Percentiles rank a stretch among this genome's conserved stretches.
phyloP scores from a whole-genome alignment of 2,888 invertebrate genomes.

The Papilio demoleus region DNA sequence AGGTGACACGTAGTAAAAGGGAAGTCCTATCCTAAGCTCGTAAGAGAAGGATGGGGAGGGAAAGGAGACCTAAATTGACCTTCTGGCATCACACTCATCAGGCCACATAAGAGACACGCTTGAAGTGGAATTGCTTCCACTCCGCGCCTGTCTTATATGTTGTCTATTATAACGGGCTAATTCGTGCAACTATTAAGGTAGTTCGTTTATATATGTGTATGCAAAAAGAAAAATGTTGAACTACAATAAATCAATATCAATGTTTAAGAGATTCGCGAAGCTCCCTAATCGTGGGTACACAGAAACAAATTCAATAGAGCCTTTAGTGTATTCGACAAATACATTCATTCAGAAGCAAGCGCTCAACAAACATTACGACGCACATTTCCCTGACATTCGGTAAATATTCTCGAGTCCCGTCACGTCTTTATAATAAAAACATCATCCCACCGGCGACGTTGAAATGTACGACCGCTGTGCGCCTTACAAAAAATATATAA shows the following conservation, averaged over 20 bases:
- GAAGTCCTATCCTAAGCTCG: too few species aligned
- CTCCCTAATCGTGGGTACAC: constrained; percentile 23
- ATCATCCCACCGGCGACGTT: constrained; percentile 58
- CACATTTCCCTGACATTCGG: constrained; percentile 65
- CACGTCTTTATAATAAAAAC: constrained; percentile 80
- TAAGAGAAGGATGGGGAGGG: too few species aligned
- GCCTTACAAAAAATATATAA: constrained; percentile 53
- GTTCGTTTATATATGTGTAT: too few species aligned
- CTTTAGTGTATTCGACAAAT: constrained; percentile 52
- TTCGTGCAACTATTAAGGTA: too few species aligned
- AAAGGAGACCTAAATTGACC: too few species aligned
- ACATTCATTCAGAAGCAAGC: constrained; percentile 62
- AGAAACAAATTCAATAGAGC: constrained; percentile 56
- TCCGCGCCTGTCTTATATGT: too few species aligned
- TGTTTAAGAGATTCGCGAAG: neutral
- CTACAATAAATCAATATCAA: neutral
- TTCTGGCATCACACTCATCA: too few species aligned
- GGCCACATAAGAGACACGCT: too few species aligned
- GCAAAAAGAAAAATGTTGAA: neutral
- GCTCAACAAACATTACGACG: constrained; percentile 61
- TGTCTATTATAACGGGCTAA: too few species aligned
- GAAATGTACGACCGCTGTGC: constrained; percentile 42
- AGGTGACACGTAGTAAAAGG: too few species aligned
- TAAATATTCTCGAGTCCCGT: constrained; percentile 70
- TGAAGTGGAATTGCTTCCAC: too few species aligned